Base-by-base conservation (phyloP, 2,888 invertebrate species). In the Allacma fusca region DNA sequence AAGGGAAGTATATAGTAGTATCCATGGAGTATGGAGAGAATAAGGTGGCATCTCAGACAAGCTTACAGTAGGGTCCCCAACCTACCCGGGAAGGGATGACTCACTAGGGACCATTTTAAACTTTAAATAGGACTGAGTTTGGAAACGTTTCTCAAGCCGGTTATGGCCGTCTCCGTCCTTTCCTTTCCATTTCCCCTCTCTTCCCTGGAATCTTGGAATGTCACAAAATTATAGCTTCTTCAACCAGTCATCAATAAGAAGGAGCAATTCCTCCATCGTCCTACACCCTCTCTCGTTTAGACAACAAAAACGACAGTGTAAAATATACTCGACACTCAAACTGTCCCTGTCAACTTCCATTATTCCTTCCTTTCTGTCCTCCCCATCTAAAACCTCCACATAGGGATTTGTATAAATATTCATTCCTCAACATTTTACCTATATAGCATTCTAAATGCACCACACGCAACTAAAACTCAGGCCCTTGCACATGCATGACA, bases 191-290 rank as follows among this genome's bases (percentile, higher is more conserved):
- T 21, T 70, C 21, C 59, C 34, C 34, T 40, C n/a, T 7, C 16
- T 40, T 40, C 19, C 34, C 13, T 72, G 24, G 62, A 34, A 64
- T 73, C 59, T 73, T 73, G 73, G 73, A 73, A 73, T 73, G 73
- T 73, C 28, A 73, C 73, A 73, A 62, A 73, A 73, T 73, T 64
- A 64, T 40, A 43, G 44, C 44, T n/a, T 43, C 29, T 67, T 67
- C 64, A 57, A 57, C 57, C 57, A 57, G 57, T 57, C 57, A 57
- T 57, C 57, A 57, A 57, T 57, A 21, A 57, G 57, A 19, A 21
- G 57, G n/a, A 29, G 67, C 69, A 23, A 43, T 23, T 70, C 69
- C n/a, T 65, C 28, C 62, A 21, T 62, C 34, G 34, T 34, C 62
- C 62, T 19, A 21, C 62, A 12, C 62, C 62, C 62, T 57, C 57